A percentile compares a stretch with the other conserved stretches of the same genome.
phyloP scores from a whole-genome alignment of 1,140 invertebrate genomes.

The Cheumatopsyche charites region DNA sequence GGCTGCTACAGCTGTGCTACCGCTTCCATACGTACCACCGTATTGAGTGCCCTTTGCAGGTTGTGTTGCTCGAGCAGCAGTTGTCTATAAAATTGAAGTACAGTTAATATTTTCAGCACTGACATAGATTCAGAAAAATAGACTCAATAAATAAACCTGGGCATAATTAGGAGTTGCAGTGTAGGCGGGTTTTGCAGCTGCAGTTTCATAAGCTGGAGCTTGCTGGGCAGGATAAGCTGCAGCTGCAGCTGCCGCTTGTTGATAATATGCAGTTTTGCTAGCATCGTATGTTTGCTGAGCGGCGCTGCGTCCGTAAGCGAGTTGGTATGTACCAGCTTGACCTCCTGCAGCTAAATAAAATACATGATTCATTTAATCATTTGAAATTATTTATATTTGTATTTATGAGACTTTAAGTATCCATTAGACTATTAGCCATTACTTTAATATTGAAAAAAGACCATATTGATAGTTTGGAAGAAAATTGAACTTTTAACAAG shows the following conservation, averaged over 20 bases:
- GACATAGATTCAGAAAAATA: no score
- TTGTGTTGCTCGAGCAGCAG: slow-evolving; percentile 45
- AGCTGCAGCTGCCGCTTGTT: slow-evolving; percentile 71
- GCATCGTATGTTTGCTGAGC: slow-evolving; percentile 61
- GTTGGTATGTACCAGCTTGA: slow-evolving; percentile 51
- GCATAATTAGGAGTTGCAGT: slow-evolving; percentile 68
- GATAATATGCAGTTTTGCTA: slow-evolving; percentile 71
- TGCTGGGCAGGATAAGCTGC: slow-evolving; percentile 71
- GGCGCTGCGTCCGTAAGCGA: slow-evolving; percentile 59
- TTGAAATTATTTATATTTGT: no score
- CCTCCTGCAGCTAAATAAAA: slow-evolving; percentile 58
- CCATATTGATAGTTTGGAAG: no score
- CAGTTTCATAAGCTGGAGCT: slow-evolving; percentile 61
- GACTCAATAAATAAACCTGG: slow-evolving; percentile 54
- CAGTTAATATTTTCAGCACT: background rate
- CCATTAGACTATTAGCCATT: no score
- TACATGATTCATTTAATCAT: no score
- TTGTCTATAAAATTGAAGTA: slow-evolving; percentile 46
- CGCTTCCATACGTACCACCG: slow-evolving; percentile 55
- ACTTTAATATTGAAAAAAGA: no score
- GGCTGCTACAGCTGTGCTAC: slow-evolving; percentile 51
- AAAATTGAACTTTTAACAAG: no score
- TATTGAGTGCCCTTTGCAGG: slow-evolving; percentile 56
- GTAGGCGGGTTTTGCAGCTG: slow-evolving; percentile 70
- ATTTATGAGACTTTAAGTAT: no score